Percentiles rank a stretch among this genome's conserved stretches.
Conservation (phyloP, 2,797 vertebrate genomes). For the Dipus sagitta region DNA sequence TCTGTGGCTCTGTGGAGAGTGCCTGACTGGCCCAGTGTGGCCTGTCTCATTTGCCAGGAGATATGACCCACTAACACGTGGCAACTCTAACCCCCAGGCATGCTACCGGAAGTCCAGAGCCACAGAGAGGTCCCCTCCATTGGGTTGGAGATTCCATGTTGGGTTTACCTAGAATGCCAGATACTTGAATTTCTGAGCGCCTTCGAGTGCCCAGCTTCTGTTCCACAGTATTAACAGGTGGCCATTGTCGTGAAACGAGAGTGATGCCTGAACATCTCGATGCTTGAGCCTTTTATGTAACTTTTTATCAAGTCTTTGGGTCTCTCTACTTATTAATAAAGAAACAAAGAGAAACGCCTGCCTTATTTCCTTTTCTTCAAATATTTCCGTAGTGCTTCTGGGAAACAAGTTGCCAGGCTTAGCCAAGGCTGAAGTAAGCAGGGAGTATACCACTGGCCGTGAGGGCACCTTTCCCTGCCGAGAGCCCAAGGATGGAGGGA, state of each 20-base stretch:
- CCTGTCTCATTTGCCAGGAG: slow-evolving; percentile 4
- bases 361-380: neutral
- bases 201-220: neutral
- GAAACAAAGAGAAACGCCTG: slow-evolving; percentile 47
- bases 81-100: neutral
- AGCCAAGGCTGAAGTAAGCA: neutral
- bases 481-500: neutral
- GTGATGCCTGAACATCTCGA: slow-evolving; percentile 48
- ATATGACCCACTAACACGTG: neutral
- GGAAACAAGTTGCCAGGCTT: neutral
- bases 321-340: slow-evolving; percentile 82
- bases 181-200: slow-evolving; percentile 74
- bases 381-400: neutral
- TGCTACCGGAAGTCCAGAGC: neutral
- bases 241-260: slow-evolving; percentile 23
- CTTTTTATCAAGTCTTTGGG: slow-evolving; percentile 81
- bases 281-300: slow-evolving; percentile 78
- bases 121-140: neutral
- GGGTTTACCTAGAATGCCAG: slow-evolving; percentile 54
- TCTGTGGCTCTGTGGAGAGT: neutral
- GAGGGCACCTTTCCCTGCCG: neutral
- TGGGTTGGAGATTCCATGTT: neutral
- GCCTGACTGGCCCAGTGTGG: neutral
- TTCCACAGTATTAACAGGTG: slow-evolving; percentile 42
- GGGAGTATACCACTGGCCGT: fast-evolving